Evolutionary conservation across 2,888 invertebrate species (phyloP).

Genomic region (Drosophila suboccidentalis): DNA sequence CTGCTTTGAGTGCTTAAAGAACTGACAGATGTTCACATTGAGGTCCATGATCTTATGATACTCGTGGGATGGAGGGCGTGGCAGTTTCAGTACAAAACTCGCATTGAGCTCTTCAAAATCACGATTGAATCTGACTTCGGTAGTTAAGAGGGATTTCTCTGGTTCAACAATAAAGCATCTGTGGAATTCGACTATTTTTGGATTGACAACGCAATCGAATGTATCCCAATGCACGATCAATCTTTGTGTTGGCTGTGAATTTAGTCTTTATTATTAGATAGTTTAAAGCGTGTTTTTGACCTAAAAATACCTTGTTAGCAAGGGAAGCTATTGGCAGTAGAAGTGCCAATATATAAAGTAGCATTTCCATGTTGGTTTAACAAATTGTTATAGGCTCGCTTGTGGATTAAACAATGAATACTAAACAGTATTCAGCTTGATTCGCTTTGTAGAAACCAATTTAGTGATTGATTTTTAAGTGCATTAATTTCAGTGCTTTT

Average conservation of each 20-base stretch:
- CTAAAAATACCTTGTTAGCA: not conserved
- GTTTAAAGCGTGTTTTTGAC: not conserved
- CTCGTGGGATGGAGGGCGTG: not conserved
- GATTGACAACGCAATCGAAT: slow-evolving; percentile 5
- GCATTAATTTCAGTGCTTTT: not conserved
- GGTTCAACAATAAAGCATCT: slow-evolving; percentile 6
- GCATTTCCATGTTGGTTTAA: not conserved
- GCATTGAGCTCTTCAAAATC: slow-evolving; percentile 2
- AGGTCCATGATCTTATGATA: slow-evolving; percentile 12
- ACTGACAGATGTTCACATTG: slow-evolving; percentile 7
- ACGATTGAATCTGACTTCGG: slow-evolving; percentile 7
- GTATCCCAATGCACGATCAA: slow-evolving; percentile 5
- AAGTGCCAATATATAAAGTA: not conserved
- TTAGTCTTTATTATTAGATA: not conserved
- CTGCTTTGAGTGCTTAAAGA: not conserved
- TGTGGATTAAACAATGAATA: not conserved
- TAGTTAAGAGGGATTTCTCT: not conserved
- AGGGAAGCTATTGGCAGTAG: not conserved
- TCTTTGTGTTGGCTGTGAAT: not conserved
- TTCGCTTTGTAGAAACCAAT: not conserved
- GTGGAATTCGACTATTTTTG: not conserved
- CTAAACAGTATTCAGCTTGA: not conserved
- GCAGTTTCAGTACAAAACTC: slow-evolving; percentile 2
- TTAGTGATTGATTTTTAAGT: slow-evolving; percentile 15
- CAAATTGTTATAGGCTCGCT: not conserved